Evolutionary conservation across 2,888 invertebrate species (phyloP).

Genomic region (Lordiphosa andalusiaca): DNA sequence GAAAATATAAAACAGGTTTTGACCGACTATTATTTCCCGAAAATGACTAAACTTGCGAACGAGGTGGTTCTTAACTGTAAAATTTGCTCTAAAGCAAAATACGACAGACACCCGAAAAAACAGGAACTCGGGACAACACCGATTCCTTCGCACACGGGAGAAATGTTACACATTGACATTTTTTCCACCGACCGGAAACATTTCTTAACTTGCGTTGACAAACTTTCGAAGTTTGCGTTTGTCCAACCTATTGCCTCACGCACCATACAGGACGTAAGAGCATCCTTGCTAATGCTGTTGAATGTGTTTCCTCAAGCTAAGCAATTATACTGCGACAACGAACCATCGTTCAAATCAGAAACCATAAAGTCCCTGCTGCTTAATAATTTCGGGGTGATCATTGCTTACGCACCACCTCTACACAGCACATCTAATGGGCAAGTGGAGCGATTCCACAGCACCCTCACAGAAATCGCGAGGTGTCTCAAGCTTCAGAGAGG

Average conservation of each 20-base stretch:
- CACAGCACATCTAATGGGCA: not conserved
- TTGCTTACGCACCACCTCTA: constrained; percentile 5
- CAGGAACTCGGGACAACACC: constrained; percentile 13
- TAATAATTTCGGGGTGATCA: not conserved
- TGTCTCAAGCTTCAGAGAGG: too few species aligned
- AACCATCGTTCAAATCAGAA: constrained; percentile 10
- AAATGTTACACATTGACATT: constrained; percentile 10
- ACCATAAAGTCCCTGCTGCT: constrained; percentile 9
- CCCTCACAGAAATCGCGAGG: too few species aligned
- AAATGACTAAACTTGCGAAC: constrained; percentile 23
- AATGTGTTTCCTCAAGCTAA: constrained; percentile 11
- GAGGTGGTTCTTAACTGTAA: constrained; percentile 8
- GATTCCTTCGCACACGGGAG: not conserved
- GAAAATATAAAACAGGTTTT: constrained; percentile 27
- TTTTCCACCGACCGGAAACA: constrained; percentile 7
- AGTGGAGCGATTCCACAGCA: too few species aligned
- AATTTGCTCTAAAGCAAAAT: constrained; percentile 5
- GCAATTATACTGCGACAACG: constrained; percentile 15
- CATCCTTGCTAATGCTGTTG: constrained; percentile 2
- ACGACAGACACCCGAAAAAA: constrained; percentile 7
- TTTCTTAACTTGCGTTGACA: constrained; percentile 3
- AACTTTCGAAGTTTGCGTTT: constrained; percentile 1
- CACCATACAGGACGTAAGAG: constrained; percentile 1
- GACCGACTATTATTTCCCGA: constrained; percentile 33
- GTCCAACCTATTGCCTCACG: constrained; percentile 2